Evolutionary conservation across 2,888 invertebrate species (phyloP), one percentile per base, ranked within the genome.

Genomic region (Lepidocyrtinus sp.): DNA sequence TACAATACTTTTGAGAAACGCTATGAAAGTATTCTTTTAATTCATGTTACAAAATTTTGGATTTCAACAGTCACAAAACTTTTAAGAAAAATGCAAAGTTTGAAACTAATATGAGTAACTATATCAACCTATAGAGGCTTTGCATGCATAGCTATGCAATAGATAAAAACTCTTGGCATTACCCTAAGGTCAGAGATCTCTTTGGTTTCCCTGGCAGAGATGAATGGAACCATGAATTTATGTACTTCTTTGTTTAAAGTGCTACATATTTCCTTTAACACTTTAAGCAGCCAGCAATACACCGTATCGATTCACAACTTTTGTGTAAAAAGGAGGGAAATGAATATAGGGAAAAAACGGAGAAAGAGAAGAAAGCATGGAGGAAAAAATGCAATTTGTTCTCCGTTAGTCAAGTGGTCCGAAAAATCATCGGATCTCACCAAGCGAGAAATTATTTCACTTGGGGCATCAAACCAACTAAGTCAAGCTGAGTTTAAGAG

Each of bases 361-460:
- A 45, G 26, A 27, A 72, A 62, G 17, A 15, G 63, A 12, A 36
- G 12, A 36, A 12, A 36, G 12, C 5, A 12, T 12, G 12, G 19
- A 73, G 59, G 75, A 64, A 69, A 83, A 82, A 82, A 75, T 68
- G 83, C 77, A 83, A 83, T 83, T 84, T 83, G 83, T 85, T 84
- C 82, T 79, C 83, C 70, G 77, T 85, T 85, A 85, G 85, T 75
- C 81, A 85, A 85, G 83, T 85, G 79, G 81, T 73, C 79, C 81
- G 83, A 82, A 81, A 83, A 83, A 83, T 83, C 81, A 83, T 82
- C 78, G 82, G 79, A 63, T 81, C 65, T 81, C 75, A 64, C 82
- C 72, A 83, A 77, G 73, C 85, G 82, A 83, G 80, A 85, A 85
- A 85, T 85, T 83, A 83, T 83, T 85, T 83, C 76, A 83, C 81